Evolutionary conservation across 2,888 invertebrate genomes (phyloP).

Genomic region (Rapana venosa): DNA sequence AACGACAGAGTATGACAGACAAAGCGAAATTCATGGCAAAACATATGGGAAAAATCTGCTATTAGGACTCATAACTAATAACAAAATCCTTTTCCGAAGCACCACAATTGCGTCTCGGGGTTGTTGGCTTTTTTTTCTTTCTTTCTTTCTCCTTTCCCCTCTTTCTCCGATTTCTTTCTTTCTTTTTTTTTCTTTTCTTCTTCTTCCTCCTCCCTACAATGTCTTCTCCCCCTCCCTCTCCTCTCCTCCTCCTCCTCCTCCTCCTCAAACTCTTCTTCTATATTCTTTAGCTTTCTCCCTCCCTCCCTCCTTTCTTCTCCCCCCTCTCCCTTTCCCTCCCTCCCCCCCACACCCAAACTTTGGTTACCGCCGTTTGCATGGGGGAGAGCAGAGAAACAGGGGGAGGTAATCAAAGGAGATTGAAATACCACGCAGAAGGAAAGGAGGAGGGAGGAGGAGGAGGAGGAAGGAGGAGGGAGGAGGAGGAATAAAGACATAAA

Average conservation of each 20-base stretch:
- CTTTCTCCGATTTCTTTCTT: not conserved
- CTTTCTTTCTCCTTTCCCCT: not conserved
- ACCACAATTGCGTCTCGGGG: constrained; percentile 29
- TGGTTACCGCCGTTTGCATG: constrained; percentile 11
- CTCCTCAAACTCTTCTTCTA: not conserved
- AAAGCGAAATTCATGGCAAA: constrained; percentile 35
- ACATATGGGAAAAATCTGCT: constrained; percentile 31
- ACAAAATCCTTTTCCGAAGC: constrained; percentile 1
- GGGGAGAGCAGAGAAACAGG: not conserved
- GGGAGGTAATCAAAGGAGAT: constrained; percentile 34
- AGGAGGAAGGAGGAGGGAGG: not conserved
- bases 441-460: not conserved
- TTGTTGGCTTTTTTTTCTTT: not conserved
- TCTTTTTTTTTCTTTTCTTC: not conserved
- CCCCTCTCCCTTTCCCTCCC: not conserved
- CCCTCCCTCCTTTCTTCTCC: not conserved
- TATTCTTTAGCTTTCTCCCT: constrained; percentile 3
- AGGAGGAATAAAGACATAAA: constrained; percentile 34
- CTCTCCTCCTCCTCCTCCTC: not conserved
- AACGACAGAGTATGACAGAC: constrained; percentile 34
- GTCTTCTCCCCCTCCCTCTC: not conserved
- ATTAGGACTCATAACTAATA: constrained; percentile 30
- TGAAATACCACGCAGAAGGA: constrained; percentile 32
- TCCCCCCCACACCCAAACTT: not conserved
- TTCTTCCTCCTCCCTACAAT: not conserved